A percentile compares a stretch with the other conserved stretches of the same genome.
Evolutionary conservation across 2,797 vertebrate species (phyloP).

Genomic region (Catharus ustulatus): DNA sequence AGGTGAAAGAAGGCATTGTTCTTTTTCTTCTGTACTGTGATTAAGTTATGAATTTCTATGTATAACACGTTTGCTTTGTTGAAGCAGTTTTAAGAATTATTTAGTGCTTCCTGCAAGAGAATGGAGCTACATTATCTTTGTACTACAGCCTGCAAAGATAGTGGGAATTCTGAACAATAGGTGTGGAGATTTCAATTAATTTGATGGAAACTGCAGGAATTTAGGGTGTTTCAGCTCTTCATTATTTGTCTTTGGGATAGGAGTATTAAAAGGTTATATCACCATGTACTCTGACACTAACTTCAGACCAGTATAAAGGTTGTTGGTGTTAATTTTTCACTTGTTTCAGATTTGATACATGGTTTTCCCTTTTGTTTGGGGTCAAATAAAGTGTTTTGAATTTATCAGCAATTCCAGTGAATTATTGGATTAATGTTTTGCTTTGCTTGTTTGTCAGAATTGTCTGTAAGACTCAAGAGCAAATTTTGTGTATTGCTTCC

Average conservation of each 20-base stretch:
- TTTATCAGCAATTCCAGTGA: background rate
- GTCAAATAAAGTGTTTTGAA: background rate
- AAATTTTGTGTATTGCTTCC: background rate
- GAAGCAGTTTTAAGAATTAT: background rate
- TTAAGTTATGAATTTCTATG: background rate
- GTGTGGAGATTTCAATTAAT: background rate
- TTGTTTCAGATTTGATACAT: background rate
- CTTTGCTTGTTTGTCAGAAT: background rate
- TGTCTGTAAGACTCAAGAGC: background rate
- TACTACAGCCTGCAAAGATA: background rate
- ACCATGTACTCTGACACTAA: accelerated
- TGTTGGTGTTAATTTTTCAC: background rate
- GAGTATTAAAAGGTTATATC: background rate
- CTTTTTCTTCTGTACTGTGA: background rate
- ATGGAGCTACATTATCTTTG: background rate
- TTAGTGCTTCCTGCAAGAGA: background rate
- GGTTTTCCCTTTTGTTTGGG: background rate
- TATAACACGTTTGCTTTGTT: background rate
- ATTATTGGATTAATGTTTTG: background rate
- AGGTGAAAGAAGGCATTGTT: constrained; percentile 55
- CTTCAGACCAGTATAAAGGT: accelerated
- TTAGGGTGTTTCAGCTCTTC: background rate
- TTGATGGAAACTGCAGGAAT: background rate
- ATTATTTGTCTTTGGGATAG: background rate
- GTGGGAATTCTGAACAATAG: background rate